A percentile compares a stretch with the other conserved stretches of the same genome.
These are phyloP conservation scores for sheep (Ovis aries) DNA, from an alignment of 2,113 vertebrate species.

Conservation along the genomic window DNA sequence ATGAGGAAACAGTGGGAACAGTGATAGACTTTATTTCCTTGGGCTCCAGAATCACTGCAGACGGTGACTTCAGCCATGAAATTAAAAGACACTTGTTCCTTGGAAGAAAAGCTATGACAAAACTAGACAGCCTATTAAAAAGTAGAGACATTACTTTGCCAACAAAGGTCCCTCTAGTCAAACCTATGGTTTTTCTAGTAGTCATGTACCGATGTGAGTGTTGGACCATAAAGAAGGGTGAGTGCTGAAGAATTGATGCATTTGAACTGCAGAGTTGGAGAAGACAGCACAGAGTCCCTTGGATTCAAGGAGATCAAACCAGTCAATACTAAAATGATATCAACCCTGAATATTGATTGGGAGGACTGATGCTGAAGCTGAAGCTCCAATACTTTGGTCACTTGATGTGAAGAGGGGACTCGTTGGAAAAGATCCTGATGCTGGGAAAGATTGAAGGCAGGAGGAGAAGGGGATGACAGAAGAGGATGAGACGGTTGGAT, in stretches of 20 bases:
- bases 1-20: background rate
- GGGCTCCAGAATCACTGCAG: background rate
- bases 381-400: background rate
- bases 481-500: background rate
- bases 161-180: background rate
- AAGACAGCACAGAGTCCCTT: background rate
- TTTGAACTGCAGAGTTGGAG: background rate
- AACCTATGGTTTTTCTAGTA: background rate
- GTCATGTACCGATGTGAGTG: background rate
- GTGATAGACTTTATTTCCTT: background rate
- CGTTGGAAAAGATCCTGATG: background rate
- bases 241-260: accelerated
- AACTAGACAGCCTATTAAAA: background rate
- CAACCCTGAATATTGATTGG: background rate
- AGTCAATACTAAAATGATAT: background rate
- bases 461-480: background rate
- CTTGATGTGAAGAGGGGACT: background rate
- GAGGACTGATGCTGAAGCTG: background rate
- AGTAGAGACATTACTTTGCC: background rate
- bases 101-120: background rate
- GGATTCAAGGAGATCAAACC: background rate
- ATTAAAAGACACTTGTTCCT: background rate
- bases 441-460: background rate
- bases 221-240: background rate
- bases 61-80: background rate